Base-by-base conservation (phyloP, 1,140 invertebrate species). In the Drosophila oshimai region DNA sequence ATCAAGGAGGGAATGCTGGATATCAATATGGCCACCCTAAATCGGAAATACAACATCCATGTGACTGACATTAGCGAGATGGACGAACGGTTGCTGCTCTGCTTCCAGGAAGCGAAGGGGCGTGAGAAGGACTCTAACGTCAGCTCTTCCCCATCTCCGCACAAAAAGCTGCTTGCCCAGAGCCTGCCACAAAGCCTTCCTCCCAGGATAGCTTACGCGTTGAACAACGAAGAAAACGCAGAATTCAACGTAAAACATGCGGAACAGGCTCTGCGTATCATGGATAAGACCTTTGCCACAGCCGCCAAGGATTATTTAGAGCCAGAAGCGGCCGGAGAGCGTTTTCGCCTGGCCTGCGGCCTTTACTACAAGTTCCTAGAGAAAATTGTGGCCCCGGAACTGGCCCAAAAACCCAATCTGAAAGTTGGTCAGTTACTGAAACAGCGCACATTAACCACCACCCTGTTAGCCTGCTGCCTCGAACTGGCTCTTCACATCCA, bases 401-500 rank as follows among this genome's bases (percentile, higher is more conserved):
- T 94, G 68, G 94, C 93, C 50, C 94, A 93, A 83, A 96, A 94
- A 58, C 93, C 93, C 4, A 84, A 92, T 47, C 60, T 93, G 0
- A 93, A 94, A 54, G 92, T 94, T 64, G 93, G 95, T 93, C 94
- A 83, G 76, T 83, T 90, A 20, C 90, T 98, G 1, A 69, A 49
- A 0, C 50, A 74, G 28, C 95, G 96, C 57, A 92, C 95, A 6
- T 97, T 99, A 81, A 96, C 97, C 68, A 92, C 95, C 31, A 95
- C 96, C 28, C 92, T 99, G n/a, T 97, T 97, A 89, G 96, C 96
- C 3, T 98, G 97, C 77, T 98, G 96, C 81, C 91, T 98, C 46
- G 97, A 99, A 91, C 96, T 99, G 72, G 95, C 99, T 1, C 94
- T 99, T 18, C 97, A 96, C 88, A 96, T 96, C 0, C 97, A 97